These are phyloP conservation scores for Cosmopolites sordidus DNA, from an alignment of 2,888 invertebrate genomes.

Conservation along the genomic window DNA sequence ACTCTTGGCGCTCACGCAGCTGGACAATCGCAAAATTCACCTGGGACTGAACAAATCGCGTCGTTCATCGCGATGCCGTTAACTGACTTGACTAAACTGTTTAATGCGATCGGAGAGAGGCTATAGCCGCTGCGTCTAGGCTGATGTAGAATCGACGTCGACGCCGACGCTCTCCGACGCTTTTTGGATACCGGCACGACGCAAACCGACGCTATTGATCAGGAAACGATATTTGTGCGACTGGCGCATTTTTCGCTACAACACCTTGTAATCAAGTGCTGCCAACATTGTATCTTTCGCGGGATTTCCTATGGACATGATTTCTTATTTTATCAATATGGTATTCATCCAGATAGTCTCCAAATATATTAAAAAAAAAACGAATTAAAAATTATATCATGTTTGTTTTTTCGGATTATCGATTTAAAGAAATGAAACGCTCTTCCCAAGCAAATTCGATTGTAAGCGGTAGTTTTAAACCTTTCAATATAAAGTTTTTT, in stretches of 20 bases:
- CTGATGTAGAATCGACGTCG: conserved; percentile 35
- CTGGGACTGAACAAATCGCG: neutral
- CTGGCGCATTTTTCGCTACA: conserved; percentile 13
- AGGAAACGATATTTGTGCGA: conserved; percentile 26
- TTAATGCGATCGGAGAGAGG: conserved; percentile 33
- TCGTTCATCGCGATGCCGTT: neutral
- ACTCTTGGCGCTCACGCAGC: neutral
- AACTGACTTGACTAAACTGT: conserved; percentile 21
- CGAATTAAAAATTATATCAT: too few relatives aligned
- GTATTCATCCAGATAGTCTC: too few relatives aligned
- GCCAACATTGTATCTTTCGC: neutral
- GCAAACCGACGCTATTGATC: conserved; percentile 36
- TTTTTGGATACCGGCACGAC: conserved; percentile 30
- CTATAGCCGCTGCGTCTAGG: conserved; percentile 38
- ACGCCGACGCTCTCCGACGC: conserved; percentile 32
- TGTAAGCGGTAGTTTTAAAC: too few relatives aligned
- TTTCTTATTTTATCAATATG: too few relatives aligned
- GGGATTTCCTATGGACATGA: too few relatives aligned
- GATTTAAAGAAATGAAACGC: too few relatives aligned
- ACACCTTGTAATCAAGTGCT: conserved; percentile 4
- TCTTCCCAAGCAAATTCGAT: too few relatives aligned
- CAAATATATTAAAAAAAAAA: too few relatives aligned
- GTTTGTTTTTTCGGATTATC: too few relatives aligned
- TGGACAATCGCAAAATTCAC: neutral
- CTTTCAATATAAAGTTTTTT: too few relatives aligned